These are phyloP conservation scores for Echinarachnius parma DNA, from an alignment of 53 echinoderm and acorn worm genomes.

Conservation along the genomic window DNA sequence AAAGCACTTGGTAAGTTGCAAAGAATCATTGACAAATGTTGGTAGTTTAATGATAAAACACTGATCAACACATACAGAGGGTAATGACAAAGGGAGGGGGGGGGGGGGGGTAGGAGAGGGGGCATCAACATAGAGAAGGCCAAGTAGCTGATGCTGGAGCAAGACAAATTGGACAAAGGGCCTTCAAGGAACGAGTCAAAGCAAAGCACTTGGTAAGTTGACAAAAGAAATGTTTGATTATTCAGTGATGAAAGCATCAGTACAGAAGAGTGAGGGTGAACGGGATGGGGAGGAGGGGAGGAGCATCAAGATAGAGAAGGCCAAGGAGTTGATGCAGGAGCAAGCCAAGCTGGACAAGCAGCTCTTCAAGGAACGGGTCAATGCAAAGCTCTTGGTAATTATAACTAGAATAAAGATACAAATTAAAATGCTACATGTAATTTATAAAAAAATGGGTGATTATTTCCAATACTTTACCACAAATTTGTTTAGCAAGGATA, in stretches of 20 bases:
- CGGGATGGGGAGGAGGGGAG: conserved; percentile 47
- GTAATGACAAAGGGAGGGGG: no score
- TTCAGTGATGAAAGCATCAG: not conserved
- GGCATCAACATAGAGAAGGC: conserved; percentile 89
- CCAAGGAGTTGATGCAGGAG: conserved; percentile 72
- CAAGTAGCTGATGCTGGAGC: conserved; percentile 71
- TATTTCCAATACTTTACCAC: no score
- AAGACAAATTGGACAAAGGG: conserved; percentile 79
- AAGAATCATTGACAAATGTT: no score
- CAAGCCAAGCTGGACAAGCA: conserved; percentile 83
- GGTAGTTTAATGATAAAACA: no score
- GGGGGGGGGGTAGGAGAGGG: no score
- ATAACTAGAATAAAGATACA: no score
- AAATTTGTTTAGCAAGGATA: no score
- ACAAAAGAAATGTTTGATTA: not conserved
- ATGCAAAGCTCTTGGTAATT: conserved; percentile 87
- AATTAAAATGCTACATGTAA: no score
- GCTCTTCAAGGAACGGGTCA: conserved; percentile 73
- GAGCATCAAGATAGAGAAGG: conserved; percentile 84
- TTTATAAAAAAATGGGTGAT: no score
- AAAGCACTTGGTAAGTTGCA: conserved; percentile 71
- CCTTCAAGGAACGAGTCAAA: conserved; percentile 71
- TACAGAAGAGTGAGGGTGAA: no score
- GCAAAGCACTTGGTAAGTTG: conserved; percentile 79
- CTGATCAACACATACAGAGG: no score